A percentile compares a stretch with the other conserved stretches of the same genome.
Evolutionary conservation across 2,888 invertebrate species (phyloP).

Genomic region (Conops quadrifasciatus): DNA sequence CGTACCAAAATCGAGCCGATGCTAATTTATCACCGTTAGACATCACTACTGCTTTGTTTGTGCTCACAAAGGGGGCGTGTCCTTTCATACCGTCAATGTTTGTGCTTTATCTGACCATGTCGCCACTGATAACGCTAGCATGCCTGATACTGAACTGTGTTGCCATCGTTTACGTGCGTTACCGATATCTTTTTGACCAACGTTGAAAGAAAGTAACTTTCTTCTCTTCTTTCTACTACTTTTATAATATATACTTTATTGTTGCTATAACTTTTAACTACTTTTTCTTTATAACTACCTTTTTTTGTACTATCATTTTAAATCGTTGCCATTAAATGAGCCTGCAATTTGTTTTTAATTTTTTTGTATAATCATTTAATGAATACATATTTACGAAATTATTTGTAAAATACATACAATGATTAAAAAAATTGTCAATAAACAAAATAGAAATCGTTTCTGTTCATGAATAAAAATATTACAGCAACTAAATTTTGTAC

Average conservation of each 20-base stretch:
- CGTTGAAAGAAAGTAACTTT: background rate
- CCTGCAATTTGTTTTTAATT: no score
- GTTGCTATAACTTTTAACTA: background rate
- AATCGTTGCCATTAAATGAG: background rate
- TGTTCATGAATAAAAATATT: no score
- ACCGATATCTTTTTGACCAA: slow-evolving; percentile 48
- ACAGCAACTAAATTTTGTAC: no score
- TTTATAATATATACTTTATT: background rate
- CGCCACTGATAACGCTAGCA: slow-evolving; percentile 60
- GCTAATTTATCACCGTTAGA: slow-evolving; percentile 41
- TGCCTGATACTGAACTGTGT: slow-evolving; percentile 59
- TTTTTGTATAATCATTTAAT: no score
- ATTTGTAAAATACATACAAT: no score
- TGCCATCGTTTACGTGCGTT: slow-evolving; percentile 55
- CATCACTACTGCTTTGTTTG: slow-evolving; percentile 52
- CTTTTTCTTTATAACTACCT: background rate
- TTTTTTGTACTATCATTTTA: background rate
- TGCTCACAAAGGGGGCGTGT: slow-evolving; percentile 60
- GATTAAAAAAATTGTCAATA: no score
- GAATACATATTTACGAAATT: no score
- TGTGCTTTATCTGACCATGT: slow-evolving; percentile 60
- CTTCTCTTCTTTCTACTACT: background rate
- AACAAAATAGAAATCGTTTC: no score
- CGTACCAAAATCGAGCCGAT: slow-evolving; percentile 45
- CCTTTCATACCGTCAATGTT: slow-evolving; percentile 60